phyloP scores from a whole-genome alignment of 1,140 invertebrate genomes.

The Zophobas atratus region DNA sequence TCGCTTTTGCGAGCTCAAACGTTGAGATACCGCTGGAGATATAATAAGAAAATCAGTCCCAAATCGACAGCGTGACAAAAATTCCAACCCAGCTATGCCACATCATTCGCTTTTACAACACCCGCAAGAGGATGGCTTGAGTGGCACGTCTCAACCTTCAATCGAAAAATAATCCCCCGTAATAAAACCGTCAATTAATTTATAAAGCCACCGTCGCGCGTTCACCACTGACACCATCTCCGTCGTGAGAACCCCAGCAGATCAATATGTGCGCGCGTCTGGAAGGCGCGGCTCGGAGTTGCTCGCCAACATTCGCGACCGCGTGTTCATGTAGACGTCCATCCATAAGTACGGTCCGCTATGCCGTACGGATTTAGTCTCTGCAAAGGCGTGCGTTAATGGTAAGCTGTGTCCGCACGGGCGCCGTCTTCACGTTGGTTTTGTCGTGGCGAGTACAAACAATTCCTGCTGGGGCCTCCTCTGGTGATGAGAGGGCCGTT shows the following conservation, averaged over 20 bases:
- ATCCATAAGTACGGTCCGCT: constrained; percentile 54
- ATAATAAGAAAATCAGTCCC: too few species aligned
- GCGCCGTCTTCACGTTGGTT: constrained; percentile 19
- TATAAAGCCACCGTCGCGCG: not conserved
- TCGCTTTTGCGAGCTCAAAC: too few species aligned
- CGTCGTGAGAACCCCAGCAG: constrained; percentile 30
- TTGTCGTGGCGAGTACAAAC: constrained; percentile 15
- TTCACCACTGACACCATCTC: constrained; percentile 17
- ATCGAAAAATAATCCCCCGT: constrained; percentile 7
- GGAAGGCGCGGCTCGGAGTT: constrained; percentile 55
- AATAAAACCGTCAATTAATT: constrained; percentile 34
- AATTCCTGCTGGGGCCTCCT: constrained; percentile 14
- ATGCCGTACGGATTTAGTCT: constrained; percentile 47
- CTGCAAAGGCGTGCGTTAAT: constrained; percentile 1
- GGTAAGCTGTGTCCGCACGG: not conserved
- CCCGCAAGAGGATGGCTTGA: too few species aligned
- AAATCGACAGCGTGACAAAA: too few species aligned
- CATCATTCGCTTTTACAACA: too few species aligned
- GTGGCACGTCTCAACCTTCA: not conserved
- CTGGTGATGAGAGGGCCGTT: constrained; percentile 30
- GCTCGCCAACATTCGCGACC: constrained; percentile 51
- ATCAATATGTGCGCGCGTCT: constrained; percentile 58
- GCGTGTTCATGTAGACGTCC: constrained; percentile 51
- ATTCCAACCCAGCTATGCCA: too few species aligned
- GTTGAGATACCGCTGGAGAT: too few species aligned